Conservation (phyloP, 1,140 invertebrate genomes). For the Lepidostoma basale region DNA sequence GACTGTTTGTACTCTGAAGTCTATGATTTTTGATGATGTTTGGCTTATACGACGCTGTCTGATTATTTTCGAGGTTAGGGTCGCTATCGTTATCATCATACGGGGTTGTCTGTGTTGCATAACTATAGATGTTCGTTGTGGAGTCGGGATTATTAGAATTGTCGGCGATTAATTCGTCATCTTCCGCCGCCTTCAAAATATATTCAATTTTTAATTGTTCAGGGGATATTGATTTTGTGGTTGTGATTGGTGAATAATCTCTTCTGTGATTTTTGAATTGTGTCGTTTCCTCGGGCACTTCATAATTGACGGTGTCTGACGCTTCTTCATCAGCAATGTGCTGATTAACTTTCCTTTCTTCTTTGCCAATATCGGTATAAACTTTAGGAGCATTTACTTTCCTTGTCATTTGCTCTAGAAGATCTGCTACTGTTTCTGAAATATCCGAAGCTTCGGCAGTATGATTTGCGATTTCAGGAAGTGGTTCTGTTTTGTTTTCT, state of each 20-base stretch:
- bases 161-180: too few relatives aligned
- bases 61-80: too few relatives aligned
- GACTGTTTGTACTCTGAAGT: conserved; percentile 14
- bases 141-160: too few relatives aligned
- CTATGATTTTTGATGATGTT: not conserved
- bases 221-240: conserved; percentile 51
- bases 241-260: conserved; percentile 52
- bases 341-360: conserved; percentile 23
- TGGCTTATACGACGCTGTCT: not conserved
- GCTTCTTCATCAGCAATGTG: not conserved
- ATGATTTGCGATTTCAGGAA: conserved; percentile 33
- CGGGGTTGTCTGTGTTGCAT: too few relatives aligned
- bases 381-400: conserved; percentile 33
- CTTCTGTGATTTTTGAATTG: conserved; percentile 53
- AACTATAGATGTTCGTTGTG: too few relatives aligned
- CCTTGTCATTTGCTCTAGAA: too few relatives aligned
- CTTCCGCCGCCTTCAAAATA: conserved; percentile 30
- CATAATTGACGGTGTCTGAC: conserved; percentile 49
- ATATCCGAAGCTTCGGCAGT: conserved; percentile 49
- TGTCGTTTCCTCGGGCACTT: conserved; percentile 44
- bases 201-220: conserved; percentile 48
- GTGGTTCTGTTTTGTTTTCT: too few relatives aligned
- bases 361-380: conserved; percentile 56
- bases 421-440: conserved; percentile 46
- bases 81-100: too few relatives aligned